A percentile compares a stretch with the other conserved stretches of the same genome.
phyloP scores from a whole-genome alignment of 2,113 vertebrate genomes.

The Prionailurus viverrinus region DNA sequence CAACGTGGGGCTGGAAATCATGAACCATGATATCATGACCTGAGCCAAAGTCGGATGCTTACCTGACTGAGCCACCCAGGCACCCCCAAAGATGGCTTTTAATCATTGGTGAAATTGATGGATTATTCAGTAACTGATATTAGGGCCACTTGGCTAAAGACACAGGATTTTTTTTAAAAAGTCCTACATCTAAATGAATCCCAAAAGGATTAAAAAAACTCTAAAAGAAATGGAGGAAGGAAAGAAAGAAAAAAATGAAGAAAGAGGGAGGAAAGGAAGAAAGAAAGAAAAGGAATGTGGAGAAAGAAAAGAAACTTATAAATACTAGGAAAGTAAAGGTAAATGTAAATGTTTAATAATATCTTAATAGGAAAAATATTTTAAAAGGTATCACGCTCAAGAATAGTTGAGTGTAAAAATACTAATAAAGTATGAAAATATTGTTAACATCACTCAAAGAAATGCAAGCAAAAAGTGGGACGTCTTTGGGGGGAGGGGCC shows the following conservation, averaged over 20 bases:
- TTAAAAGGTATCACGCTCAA: neutral
- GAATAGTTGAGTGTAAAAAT: neutral
- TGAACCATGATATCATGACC: no score
- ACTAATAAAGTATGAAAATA: neutral
- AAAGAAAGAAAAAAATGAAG: neutral
- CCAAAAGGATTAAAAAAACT: neutral
- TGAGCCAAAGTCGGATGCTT: no score
- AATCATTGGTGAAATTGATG: neutral
- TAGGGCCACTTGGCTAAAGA: neutral
- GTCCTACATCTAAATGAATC: neutral
- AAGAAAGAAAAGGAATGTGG: neutral
- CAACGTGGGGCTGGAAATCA: no score
- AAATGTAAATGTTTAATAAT: neutral
- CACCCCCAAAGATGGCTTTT: neutral
- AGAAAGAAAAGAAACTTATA: neutral
- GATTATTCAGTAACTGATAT: slow-evolving; percentile 35
- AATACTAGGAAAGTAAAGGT: neutral
- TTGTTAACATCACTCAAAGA: slow-evolving; percentile 17
- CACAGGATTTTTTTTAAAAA: neutral
- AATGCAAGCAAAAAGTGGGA: neutral
- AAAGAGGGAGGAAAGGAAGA: neutral
- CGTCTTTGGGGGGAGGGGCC: neutral
- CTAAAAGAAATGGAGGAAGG: neutral
- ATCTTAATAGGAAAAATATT: neutral
- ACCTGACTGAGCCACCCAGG: no score